Conservation (phyloP, 1,140 invertebrate genomes). For the Rhynchophorus ferrugineus region DNA sequence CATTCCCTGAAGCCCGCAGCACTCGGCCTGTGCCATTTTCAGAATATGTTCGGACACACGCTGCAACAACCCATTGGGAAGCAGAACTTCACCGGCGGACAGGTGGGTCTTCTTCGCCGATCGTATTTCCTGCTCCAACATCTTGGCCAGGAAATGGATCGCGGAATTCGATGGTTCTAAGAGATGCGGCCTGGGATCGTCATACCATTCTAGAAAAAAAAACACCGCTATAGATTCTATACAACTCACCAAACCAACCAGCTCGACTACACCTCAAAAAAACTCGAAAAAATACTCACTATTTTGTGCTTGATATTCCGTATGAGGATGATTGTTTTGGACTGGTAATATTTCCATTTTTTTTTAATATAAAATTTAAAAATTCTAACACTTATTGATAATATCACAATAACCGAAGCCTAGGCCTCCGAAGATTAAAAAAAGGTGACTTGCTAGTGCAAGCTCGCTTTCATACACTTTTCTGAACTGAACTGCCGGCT, state of each 20-base stretch:
- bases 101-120: slow-evolving; percentile 71
- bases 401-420: slow-evolving; percentile 31
- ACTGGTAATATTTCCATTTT: slow-evolving; percentile 31
- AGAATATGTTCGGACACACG: slow-evolving; percentile 69
- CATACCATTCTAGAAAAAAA: slow-evolving; percentile 32
- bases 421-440: slow-evolving; percentile 5
- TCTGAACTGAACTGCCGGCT: slow-evolving; percentile 15
- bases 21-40: slow-evolving; percentile 72
- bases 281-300: slow-evolving; percentile 20
- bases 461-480: slow-evolving; percentile 6
- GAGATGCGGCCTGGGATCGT: slow-evolving; percentile 28
- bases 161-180: slow-evolving; percentile 33
- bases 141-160: slow-evolving; percentile 51
- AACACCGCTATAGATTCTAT: too few species aligned
- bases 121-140: slow-evolving; percentile 66
- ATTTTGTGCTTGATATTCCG: slow-evolving; percentile 28
- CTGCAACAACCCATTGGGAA: slow-evolving; percentile 68
- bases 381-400: slow-evolving; percentile 27
- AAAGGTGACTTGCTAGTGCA: not conserved
- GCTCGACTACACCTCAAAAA: not conserved
- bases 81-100: slow-evolving; percentile 69
- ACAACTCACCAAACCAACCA: not conserved
- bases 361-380: slow-evolving; percentile 12
- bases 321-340: slow-evolving; percentile 16
- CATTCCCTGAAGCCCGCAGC: slow-evolving; percentile 71